Evolutionary conservation across 2,888 invertebrate species (phyloP).

Genomic region (Mesorhabditis belari): DNA sequence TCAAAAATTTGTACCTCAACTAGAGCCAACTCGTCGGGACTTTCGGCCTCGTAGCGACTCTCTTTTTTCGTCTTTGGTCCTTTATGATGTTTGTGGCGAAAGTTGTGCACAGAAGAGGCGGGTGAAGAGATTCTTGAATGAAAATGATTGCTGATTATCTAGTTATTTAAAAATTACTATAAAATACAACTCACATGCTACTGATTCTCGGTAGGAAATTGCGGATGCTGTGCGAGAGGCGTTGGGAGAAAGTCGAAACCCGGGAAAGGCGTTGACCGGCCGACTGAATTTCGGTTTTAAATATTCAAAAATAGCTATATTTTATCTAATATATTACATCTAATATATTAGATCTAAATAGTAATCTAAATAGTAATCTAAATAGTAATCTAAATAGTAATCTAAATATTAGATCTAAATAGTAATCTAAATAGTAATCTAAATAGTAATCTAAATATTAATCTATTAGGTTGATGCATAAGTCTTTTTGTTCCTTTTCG

Average conservation of each 20-base stretch:
- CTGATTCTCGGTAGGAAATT: neutral
- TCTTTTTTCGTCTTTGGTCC: neutral
- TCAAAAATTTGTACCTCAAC: conserved; percentile 62
- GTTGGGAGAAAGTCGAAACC: conserved; percentile 1
- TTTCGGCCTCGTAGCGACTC: conserved; percentile 76
- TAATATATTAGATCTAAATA: no score
- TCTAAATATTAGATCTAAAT: neutral
- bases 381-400: neutral
- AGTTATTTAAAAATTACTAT: neutral
- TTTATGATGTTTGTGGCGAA: neutral
- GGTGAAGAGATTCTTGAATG: neutral
- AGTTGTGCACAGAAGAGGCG: neutral
- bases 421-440: neutral
- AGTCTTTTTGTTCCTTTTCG: no score
- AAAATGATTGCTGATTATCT: neutral
- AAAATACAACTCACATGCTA: neutral
- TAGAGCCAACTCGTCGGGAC: conserved; percentile 89
- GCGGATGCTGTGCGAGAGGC: neutral
- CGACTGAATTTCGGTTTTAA: no score
- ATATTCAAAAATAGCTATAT: no score
- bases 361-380: no score
- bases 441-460: neutral
- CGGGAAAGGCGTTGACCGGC: neutral
- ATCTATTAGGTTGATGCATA: no score
- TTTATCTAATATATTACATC: no score